Evolutionary conservation across 2,797 vertebrate species (phyloP), one percentile per base, ranked within the genome.

Genomic region (Tapirus indicus): DNA sequence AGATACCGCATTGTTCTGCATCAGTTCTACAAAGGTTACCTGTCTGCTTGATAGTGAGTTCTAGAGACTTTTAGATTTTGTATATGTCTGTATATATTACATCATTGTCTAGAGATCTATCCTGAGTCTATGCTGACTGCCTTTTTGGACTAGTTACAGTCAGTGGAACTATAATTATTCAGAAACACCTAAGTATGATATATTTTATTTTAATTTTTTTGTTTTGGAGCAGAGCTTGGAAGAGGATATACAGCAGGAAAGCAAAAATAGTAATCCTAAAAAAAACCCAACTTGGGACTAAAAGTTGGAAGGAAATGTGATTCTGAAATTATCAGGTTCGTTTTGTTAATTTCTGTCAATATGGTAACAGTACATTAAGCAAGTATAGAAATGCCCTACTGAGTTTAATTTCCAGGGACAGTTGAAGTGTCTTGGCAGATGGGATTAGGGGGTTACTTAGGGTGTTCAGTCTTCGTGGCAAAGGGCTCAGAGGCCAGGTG

Each of bases 321-420:
- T 92, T 69, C 32, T 95, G 69, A 94, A 97, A 72, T 86, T 84
- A 13, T 90, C 27, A 84, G 44, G 38, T 7, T 68, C 38, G 23
- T 68, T 95, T 80, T 64, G 52, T 69, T 80, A 93, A 85, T 84
- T 92, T 75, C 35, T 87, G 52, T 96, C 23, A 25, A 6, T 18
- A 71, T 79, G 72, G 25, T 41, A 79, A 91, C 38, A 41, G 35
- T 85, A n/a, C 23, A 35, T 91, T 38, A 82, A 88, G 16, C n/a
- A 85, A 88, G 38, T n/a, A 54, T 29, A 72, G 86, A 91, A 83
- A 82, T 56, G 49, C 18, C 35, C 54, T 89, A 11, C 20, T 6
- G 41, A 74, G n/a, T 85, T 92, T 82, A 44, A 96, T 94, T 95
- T 94, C 54, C 35, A 93, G 64, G 23, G 44, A 54, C 17, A 29